A percentile compares a stretch with the other conserved stretches of the same genome.
These are phyloP conservation scores for Trachelus stipa DNA, from an alignment of 2,888 invertebrate species.

Conservation along the genomic window DNA sequence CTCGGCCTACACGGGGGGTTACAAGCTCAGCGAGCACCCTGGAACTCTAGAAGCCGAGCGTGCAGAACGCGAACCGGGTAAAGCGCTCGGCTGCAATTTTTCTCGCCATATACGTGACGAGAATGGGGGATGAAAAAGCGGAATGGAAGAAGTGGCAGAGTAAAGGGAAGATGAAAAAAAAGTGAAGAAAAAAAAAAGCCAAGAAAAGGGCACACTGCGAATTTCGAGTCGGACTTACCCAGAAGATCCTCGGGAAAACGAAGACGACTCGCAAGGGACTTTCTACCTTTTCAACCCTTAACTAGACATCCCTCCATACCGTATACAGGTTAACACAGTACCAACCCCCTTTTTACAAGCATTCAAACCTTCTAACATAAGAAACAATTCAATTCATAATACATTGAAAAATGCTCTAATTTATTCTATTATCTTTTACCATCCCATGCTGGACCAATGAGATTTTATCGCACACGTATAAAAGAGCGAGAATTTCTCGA, in stretches of 20 bases:
- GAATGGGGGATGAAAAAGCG: slow-evolving; percentile 58
- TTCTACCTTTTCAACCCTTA: slow-evolving; percentile 41
- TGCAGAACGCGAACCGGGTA: slow-evolving; percentile 65
- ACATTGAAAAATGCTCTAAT: not conserved
- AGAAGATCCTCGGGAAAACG: slow-evolving; percentile 20
- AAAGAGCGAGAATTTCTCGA: not conserved
- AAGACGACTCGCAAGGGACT: slow-evolving; percentile 53
- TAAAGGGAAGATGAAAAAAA: slow-evolving; percentile 26
- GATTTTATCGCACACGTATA: not conserved
- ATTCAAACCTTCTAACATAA: not conserved
- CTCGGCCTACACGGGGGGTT: slow-evolving; percentile 9
- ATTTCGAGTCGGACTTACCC: slow-evolving; percentile 38
- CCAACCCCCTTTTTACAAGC: not conserved
- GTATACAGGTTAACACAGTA: not conserved
- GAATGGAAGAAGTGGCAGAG: slow-evolving; percentile 27
- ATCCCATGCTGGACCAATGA: not conserved
- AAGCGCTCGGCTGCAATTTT: slow-evolving; percentile 67
- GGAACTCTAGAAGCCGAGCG: slow-evolving; percentile 47
- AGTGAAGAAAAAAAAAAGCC: slow-evolving; percentile 24
- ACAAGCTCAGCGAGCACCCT: slow-evolving; percentile 2
- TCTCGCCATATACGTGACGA: slow-evolving; percentile 67
- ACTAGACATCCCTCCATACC: slow-evolving; percentile 23
- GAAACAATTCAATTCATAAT: not conserved
- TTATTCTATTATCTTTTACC: not conserved
- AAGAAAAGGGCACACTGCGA: slow-evolving; percentile 46